Conservation (phyloP, 2,888 invertebrate genomes). For the Drosophila bunnanda region DNA sequence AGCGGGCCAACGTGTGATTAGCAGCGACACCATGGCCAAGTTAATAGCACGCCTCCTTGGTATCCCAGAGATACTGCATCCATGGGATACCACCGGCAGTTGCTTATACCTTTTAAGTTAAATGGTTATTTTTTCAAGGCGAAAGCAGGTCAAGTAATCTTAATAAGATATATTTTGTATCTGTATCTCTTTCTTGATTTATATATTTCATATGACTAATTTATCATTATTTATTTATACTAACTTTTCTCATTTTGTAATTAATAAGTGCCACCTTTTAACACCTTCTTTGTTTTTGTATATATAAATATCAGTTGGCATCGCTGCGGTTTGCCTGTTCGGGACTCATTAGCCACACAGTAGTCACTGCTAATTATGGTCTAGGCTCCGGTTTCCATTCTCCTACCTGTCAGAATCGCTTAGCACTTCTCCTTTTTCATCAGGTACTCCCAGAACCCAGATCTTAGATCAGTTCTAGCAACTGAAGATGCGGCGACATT, state of each 20-base stretch:
- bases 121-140: neutral
- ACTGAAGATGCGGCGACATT: conserved; percentile 40
- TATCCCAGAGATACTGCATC: conserved; percentile 36
- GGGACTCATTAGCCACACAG: conserved; percentile 45
- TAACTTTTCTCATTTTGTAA: neutral
- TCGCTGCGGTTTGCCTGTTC: conserved; percentile 21
- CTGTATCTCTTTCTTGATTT: neutral
- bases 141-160: neutral
- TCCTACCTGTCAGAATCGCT: conserved; percentile 43
- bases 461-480: neutral
- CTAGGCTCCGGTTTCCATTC: conserved; percentile 26
- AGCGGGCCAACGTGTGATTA: conserved; percentile 60
- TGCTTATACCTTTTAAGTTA: neutral
- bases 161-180: neutral
- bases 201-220: neutral
- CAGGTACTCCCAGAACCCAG: conserved; percentile 42
- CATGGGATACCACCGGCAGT: conserved; percentile 1
- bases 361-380: conserved; percentile 46
- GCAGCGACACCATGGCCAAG: conserved; percentile 59
- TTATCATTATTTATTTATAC: neutral
- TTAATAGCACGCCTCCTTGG: conserved; percentile 38
- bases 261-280: conserved; percentile 1
- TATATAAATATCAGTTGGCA: conserved; percentile 14
- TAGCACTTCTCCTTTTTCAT: conserved; percentile 37
- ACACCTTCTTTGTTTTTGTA: neutral